Conservation (phyloP, 2,113 vertebrate genomes). For the Centropus unirufus region DNA sequence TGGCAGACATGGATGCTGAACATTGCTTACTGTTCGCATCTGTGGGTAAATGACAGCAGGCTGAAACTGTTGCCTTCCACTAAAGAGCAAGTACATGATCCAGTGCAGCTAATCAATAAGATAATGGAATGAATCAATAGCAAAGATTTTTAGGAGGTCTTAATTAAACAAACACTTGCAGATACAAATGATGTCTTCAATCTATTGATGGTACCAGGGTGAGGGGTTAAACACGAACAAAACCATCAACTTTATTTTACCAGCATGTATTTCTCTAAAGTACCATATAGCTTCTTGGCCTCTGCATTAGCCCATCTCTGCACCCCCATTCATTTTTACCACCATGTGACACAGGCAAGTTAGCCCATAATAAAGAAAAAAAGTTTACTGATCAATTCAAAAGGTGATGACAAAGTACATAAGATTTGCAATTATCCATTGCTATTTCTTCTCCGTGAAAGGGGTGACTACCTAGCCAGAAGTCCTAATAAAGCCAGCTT, state of each 20-base stretch:
- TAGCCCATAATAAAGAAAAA: conserved; percentile 56
- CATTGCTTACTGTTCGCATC: conserved; percentile 77
- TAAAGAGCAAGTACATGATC: conserved; percentile 83
- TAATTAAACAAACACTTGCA: conserved; percentile 98
- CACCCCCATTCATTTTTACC: conserved; percentile 64
- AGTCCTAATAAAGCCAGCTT: conserved; percentile 75
- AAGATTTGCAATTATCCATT: not conserved
- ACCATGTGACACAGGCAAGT: conserved; percentile 60
- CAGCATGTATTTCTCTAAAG: conserved; percentile 69
- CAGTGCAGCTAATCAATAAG: conserved; percentile 87
- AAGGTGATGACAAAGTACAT: conserved; percentile 63
- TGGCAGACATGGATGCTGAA: conserved; percentile 71
- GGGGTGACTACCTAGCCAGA: conserved; percentile 3
- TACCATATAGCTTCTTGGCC: conserved; percentile 63
- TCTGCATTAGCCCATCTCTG: conserved; percentile 58
- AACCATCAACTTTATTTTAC: conserved; percentile 83
- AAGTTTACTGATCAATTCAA: conserved; percentile 66
- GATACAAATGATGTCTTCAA: conserved; percentile 94
- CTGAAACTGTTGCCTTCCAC: conserved; percentile 75
- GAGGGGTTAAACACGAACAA: conserved; percentile 82
- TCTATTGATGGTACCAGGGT: conserved; percentile 88
- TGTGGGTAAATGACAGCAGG: conserved; percentile 73
- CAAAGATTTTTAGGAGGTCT: conserved; percentile 95
- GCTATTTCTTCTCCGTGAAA: conserved; percentile 30
- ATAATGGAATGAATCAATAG: conserved; percentile 91